A percentile compares a stretch with the other conserved stretches of the same genome.
phyloP scores from a whole-genome alignment of 2,888 invertebrate genomes.

The Venusia cambrica region DNA sequence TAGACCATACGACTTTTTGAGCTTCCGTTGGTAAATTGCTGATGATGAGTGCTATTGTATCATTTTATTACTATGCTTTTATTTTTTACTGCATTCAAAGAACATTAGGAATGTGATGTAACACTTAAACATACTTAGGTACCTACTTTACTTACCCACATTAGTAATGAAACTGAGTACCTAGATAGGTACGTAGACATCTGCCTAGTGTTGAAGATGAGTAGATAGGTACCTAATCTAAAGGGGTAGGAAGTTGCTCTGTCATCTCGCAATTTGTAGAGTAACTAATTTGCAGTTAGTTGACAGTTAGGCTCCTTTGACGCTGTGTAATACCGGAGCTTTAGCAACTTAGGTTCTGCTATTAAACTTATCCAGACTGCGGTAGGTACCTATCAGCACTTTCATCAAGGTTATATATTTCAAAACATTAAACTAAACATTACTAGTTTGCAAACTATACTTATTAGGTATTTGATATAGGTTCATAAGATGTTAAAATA shows the following conservation, averaged over 20 bases:
- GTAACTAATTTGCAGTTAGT: slow-evolving; percentile 62
- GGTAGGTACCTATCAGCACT: slow-evolving; percentile 1
- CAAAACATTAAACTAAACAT: no score
- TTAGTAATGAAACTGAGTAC: slow-evolving; percentile 31
- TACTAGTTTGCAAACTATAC: no score
- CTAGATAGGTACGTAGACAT: slow-evolving; percentile 1
- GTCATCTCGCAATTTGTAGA: slow-evolving; percentile 40
- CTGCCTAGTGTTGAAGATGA: slow-evolving; percentile 2
- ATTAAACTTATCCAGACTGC: slow-evolving; percentile 29
- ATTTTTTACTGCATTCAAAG: slow-evolving; percentile 35
- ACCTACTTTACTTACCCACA: no score
- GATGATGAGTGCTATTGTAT: slow-evolving; percentile 66
- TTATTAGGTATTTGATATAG: no score
- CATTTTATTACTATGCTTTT: slow-evolving; percentile 39
- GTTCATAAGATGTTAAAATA: no score
- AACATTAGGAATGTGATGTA: slow-evolving; percentile 35
- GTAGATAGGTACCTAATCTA: slow-evolving; percentile 12
- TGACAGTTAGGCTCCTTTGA: slow-evolving; percentile 61
- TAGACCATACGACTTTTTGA: slow-evolving; percentile 61
- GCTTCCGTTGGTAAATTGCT: slow-evolving; percentile 79
- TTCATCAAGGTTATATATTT: slow-evolving; percentile 1
- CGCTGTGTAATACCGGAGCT: slow-evolving; percentile 46
- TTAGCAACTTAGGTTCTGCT: slow-evolving; percentile 39
- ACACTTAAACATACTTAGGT: slow-evolving; percentile 40
- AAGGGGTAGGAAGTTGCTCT: slow-evolving; percentile 36